phyloP scores from a whole-genome alignment of 2,888 invertebrate species.

The Uropetala carovei region DNA sequence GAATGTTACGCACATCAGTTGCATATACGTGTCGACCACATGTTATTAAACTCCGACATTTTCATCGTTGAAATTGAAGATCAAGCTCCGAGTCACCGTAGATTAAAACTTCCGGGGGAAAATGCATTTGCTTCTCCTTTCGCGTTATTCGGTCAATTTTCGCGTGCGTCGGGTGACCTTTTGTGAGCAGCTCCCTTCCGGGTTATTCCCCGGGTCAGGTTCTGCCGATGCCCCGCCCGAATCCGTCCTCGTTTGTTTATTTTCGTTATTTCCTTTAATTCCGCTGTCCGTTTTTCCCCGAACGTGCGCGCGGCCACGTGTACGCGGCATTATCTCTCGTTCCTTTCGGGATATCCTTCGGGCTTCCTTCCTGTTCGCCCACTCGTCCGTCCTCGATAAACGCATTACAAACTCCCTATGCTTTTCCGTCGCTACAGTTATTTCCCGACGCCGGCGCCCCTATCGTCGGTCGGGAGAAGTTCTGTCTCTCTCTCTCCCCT shows the following conservation, averaged over 20 bases:
- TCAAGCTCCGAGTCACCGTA: no score
- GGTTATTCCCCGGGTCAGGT: background rate
- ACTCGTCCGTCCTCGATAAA: background rate
- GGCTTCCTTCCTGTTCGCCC: conserved; percentile 29
- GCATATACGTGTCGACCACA: no score
- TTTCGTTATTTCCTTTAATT: background rate
- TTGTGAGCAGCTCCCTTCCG: background rate
- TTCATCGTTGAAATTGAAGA: no score
- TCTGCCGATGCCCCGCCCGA: background rate
- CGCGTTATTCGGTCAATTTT: background rate
- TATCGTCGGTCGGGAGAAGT: background rate
- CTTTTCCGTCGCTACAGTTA: no score
- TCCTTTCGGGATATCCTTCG: background rate
- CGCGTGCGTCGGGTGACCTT: background rate
- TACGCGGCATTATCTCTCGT: background rate
- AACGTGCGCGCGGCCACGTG: background rate
- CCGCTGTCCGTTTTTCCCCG: background rate
- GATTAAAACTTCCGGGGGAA: no score
- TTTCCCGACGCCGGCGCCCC: conserved; percentile 18
- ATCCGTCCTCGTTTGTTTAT: background rate
- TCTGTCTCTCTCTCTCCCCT: background rate
- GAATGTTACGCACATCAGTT: no score
- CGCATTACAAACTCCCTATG: conserved; percentile 13
- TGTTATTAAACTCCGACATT: no score
- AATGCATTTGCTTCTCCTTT: no score